These are phyloP conservation scores for Astyanax mexicanus DNA, from an alignment of 2,797 vertebrate genomes.

Conservation along the genomic window DNA sequence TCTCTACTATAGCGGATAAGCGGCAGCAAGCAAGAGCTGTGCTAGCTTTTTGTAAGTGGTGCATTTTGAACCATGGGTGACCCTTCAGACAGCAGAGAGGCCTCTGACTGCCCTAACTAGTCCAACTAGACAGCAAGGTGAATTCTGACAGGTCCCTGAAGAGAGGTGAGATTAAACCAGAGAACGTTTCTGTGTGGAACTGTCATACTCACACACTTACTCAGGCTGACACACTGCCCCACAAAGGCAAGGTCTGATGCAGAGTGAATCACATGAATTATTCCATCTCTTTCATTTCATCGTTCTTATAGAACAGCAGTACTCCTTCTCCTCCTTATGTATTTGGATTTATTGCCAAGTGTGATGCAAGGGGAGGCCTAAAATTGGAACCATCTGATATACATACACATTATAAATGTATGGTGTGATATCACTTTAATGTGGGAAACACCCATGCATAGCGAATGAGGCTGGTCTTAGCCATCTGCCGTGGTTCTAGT, in stretches of 20 bases:
- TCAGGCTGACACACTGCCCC: neutral
- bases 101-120: neutral
- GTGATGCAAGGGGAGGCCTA: neutral
- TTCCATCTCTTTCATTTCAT: constrained; percentile 24
- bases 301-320: neutral
- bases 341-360: neutral
- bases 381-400: constrained; percentile 17
- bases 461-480: neutral
- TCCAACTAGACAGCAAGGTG: constrained; percentile 41
- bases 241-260: neutral
- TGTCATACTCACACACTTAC: constrained; percentile 36
- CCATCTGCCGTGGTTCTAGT: neutral
- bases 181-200: constrained; percentile 24
- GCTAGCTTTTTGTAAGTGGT: neutral
- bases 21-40: neutral
- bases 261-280: constrained; percentile 8
- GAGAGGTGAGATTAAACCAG: constrained; percentile 35
- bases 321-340: neutral
- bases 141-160: constrained; percentile 43
- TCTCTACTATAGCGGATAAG: neutral
- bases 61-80: neutral
- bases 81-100: neutral
- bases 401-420: constrained; percentile 3
- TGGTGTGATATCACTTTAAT: neutral
- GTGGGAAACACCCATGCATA: neutral